phyloP scores from a whole-genome alignment of 2,113 vertebrate species.

The Okapia johnstoni region DNA sequence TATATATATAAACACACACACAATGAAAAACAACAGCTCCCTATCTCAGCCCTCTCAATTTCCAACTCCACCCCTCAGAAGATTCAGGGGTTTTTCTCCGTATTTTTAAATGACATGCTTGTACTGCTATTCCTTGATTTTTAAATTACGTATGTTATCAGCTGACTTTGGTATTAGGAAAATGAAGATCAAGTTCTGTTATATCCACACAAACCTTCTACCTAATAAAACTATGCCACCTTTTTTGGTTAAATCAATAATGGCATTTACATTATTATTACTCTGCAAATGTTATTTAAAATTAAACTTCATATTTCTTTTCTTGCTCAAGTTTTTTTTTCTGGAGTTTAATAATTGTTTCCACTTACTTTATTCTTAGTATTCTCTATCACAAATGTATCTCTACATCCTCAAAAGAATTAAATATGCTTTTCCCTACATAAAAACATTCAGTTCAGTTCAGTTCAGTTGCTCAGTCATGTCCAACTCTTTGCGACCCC shows the following conservation, averaged over 20 bases:
- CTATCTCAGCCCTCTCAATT: neutral
- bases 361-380: neutral
- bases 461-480: neutral
- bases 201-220: neutral
- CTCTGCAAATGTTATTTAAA: neutral
- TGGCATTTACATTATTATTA: neutral
- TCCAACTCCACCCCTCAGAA: neutral
- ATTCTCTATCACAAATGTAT: neutral
- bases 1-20: neutral
- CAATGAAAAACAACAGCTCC: neutral
- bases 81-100: neutral
- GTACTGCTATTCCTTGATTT: neutral
- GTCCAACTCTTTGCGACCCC: neutral
- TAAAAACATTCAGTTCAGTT: neutral
- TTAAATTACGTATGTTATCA: neutral
- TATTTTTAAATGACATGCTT: neutral
- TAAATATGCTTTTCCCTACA: neutral
- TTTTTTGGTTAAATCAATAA: constrained; percentile 10
- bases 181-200: neutral
- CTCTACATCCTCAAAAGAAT: neutral
- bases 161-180: neutral
- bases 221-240: neutral
- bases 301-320: neutral
- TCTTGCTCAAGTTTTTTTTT: neutral
- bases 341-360: neutral